Evolutionary conservation across 2,888 invertebrate genomes (phyloP).

Genomic region (Acanthacorydalis orientalis): DNA sequence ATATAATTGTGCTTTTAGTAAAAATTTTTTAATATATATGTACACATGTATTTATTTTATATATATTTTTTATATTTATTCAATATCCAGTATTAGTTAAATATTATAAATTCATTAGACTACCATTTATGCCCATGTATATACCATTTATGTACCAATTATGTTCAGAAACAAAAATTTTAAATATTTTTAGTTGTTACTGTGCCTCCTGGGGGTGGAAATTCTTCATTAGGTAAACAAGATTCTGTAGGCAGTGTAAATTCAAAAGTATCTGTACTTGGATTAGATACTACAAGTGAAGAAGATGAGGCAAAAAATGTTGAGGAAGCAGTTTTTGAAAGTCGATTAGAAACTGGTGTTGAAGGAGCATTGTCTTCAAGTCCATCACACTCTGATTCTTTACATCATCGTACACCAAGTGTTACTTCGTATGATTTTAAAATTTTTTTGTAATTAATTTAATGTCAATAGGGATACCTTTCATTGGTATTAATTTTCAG

Average conservation of each 20-base stretch:
- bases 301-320: conserved; percentile 10
- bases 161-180: conserved; percentile 5
- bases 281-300: neutral
- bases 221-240: neutral
- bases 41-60: too few species aligned
- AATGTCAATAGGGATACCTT: neutral
- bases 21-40: too few species aligned
- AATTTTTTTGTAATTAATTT: neutral
- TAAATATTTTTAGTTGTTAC: conserved; percentile 1
- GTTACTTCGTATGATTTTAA: conserved; percentile 21
- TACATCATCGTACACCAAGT: conserved; percentile 24
- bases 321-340: conserved; percentile 20
- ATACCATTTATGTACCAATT: too few species aligned
- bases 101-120: too few species aligned
- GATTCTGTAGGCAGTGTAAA: conserved; percentile 1
- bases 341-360: conserved; percentile 15
- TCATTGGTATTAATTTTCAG: neutral
- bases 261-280: neutral
- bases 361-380: conserved; percentile 21
- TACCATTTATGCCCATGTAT: too few species aligned
- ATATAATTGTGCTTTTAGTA: too few species aligned
- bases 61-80: too few species aligned
- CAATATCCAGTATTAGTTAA: too few species aligned
- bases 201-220: neutral
- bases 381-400: conserved; percentile 8